Base-by-base conservation (phyloP, 2,797 vertebrate species). In the Oophaga sylvatica region DNA sequence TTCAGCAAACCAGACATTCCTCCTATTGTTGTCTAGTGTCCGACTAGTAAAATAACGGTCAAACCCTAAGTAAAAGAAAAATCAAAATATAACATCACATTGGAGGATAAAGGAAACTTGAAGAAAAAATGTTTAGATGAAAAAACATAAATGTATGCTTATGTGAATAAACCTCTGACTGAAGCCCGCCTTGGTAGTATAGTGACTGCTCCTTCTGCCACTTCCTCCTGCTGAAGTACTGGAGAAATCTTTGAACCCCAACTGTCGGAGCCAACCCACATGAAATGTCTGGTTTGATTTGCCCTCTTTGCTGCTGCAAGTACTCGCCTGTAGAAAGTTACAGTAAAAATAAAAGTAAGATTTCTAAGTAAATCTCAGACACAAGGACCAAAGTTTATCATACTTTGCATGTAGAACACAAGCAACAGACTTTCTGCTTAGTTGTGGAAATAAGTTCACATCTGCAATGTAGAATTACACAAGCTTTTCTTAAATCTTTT, bases 181-280 rank as follows among this genome's bases (percentile, higher is more conserved):
- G 97, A 96, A 90, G 96, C 96, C 53, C 97, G 93, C 92, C 97
- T 98, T 86, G 97, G 97, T 81, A 99, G 95, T 92, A 99, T 97
- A 80, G 97, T 99, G 89, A 99, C 96, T 0, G 97, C 97, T 0
- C 97, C 97, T 91, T 97, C 97, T 0, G 97, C 97, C 94, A 97
- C 97, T 90, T 97, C 97, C 91, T 98, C 97, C 91, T 97, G 96
- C 91, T 96, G 96, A 86, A 98, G 94, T 71, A 99, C 97, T 0
- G 97, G 97, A 19, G 97, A 87, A 0, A 97, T 97, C 94, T 99
- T 99, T 91, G 97, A 97, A 84, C 97, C 97, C 97, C 97, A 99
- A 93, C 97, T 99, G 94, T 99, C 97, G 0, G 97, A 98, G 62
- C 97, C 97, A 90, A 99, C 97, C 97, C 97, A 99, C 93, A 99